These are phyloP conservation scores for Oligia strigilis DNA, from an alignment of 2,888 invertebrate species.

Conservation along the genomic window DNA sequence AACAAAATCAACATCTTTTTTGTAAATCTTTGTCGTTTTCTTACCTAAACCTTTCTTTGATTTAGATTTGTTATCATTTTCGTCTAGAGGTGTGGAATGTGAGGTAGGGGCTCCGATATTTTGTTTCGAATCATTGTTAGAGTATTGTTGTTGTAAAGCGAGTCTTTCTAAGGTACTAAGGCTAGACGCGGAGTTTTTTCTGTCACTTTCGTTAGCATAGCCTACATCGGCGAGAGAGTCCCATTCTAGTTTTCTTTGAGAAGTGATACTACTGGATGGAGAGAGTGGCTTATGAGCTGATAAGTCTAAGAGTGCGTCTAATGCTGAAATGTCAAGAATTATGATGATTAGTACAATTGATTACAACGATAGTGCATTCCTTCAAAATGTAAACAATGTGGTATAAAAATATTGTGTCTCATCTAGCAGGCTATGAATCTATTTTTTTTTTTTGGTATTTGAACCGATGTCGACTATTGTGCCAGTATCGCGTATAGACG, in stretches of 20 bases:
- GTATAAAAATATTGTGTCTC: background rate
- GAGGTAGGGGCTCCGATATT: conserved; percentile 87
- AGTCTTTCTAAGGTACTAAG: conserved; percentile 92
- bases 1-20: conserved; percentile 83
- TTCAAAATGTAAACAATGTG: background rate
- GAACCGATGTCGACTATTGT: too few relatives aligned
- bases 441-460: too few relatives aligned
- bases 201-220: conserved; percentile 91
- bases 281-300: conserved; percentile 89
- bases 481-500: too few relatives aligned
- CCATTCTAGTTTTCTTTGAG: conserved; percentile 95
- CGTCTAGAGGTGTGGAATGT: conserved; percentile 89
- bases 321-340: conserved; percentile 77
- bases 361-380: too few relatives aligned
- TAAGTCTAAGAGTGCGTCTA: conserved; percentile 82
- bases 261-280: conserved; percentile 94
- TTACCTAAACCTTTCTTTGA: conserved; percentile 76
- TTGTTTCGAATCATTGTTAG: conserved; percentile 82
- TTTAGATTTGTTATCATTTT: conserved; percentile 77
- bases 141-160: conserved; percentile 89
- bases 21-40: conserved; percentile 83
- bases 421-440: background rate
- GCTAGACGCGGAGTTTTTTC: conserved; percentile 86
- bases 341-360: conserved; percentile 18
- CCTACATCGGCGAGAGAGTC: conserved; percentile 97